A percentile compares a stretch with the other conserved stretches of the same genome.
Evolutionary conservation across 1,140 invertebrate species (phyloP).

Genomic region (Scaptomyza montana): DNA sequence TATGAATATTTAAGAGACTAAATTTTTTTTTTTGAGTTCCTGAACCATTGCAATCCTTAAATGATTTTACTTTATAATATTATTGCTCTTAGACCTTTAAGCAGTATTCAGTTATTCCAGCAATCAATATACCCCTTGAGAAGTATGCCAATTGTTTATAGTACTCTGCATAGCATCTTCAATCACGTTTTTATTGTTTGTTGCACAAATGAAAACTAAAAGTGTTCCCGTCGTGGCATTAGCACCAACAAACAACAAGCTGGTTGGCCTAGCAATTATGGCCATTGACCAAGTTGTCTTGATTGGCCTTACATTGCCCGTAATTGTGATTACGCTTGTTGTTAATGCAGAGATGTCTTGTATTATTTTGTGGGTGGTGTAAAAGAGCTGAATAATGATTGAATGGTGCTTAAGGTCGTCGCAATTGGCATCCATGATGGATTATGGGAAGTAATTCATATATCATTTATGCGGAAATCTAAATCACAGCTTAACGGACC

Average conservation of each 20-base stretch:
- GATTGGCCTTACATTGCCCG: constrained; percentile 72
- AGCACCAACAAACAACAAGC: constrained; percentile 42
- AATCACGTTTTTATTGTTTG: constrained; percentile 81
- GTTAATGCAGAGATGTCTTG: constrained; percentile 55
- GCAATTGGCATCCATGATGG: constrained; percentile 60
- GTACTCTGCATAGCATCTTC: constrained; percentile 75
- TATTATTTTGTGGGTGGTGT: constrained; percentile 67
- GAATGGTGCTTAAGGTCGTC: constrained; percentile 65
- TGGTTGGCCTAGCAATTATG: constrained; percentile 53
- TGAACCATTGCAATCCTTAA: too few relatives aligned
- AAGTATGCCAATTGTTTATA: constrained; percentile 41
- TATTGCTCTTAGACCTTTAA: too few relatives aligned
- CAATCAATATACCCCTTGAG: constrained; percentile 3
- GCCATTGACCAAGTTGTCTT: constrained; percentile 76
- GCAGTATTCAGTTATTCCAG: not conserved
- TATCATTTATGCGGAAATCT: constrained; percentile 43
- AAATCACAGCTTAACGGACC: constrained; percentile 46
- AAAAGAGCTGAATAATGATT: constrained; percentile 67
- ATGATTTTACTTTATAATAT: too few relatives aligned
- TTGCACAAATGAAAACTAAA: constrained; percentile 70
- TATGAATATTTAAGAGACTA: too few relatives aligned
- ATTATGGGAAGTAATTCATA: constrained; percentile 67
- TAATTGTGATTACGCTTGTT: constrained; percentile 35
- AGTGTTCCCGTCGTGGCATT: constrained; percentile 59
- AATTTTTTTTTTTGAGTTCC: too few relatives aligned